Percentiles rank a stretch among this genome's conserved stretches.
phyloP scores from a whole-genome alignment of 2,888 invertebrate species.

The Drosophila subquinaria region DNA sequence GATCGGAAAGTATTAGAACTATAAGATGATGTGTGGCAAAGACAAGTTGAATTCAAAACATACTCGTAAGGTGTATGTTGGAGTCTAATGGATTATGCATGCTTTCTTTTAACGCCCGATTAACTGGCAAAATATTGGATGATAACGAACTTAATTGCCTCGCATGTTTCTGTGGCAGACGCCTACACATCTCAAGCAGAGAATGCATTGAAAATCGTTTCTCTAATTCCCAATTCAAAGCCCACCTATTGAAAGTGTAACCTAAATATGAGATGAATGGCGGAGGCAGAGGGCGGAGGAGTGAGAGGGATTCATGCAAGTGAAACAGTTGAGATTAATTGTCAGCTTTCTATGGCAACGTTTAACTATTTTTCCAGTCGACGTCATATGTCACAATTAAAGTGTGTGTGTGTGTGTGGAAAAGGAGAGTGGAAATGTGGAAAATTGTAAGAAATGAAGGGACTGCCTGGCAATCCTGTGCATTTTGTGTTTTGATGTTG shows the following conservation, averaged over 20 bases:
- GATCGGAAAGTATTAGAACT: no score
- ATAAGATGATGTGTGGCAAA: no score
- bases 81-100: constrained; percentile 42
- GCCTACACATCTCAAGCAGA: constrained; percentile 43
- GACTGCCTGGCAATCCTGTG: constrained; percentile 50
- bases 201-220: constrained; percentile 56
- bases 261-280: constrained; percentile 1
- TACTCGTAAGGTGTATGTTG: constrained; percentile 1
- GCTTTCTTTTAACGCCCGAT: constrained; percentile 33
- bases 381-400: constrained; percentile 73
- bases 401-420: constrained; percentile 34
- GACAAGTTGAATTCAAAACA: background rate
- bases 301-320: background rate
- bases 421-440: constrained; percentile 51
- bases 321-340: constrained; percentile 71
- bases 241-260: constrained; percentile 59
- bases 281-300: background rate
- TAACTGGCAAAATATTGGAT: constrained; percentile 24
- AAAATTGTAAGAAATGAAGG: constrained; percentile 53
- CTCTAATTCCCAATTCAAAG: constrained; percentile 55
- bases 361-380: constrained; percentile 54
- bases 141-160: constrained; percentile 63
- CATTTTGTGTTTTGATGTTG: constrained; percentile 42
- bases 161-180: constrained; percentile 56
- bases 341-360: constrained; percentile 69